Conservation (phyloP, 2,888 invertebrate species). For the Anthophora plumipes region DNA sequence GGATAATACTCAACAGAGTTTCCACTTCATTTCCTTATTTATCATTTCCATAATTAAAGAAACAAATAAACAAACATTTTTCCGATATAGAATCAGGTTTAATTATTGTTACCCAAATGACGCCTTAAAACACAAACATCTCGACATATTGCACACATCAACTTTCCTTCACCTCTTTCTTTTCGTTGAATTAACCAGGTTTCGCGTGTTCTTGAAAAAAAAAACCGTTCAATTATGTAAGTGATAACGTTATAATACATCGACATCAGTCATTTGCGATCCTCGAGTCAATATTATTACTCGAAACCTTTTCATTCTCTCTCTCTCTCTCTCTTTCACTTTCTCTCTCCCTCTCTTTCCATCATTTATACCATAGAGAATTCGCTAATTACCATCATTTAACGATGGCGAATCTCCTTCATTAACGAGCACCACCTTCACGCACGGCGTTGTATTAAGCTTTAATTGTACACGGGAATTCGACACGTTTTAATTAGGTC, state of each 20-base stretch:
- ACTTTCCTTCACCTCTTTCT: not conserved
- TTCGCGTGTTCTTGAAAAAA: conserved; percentile 13
- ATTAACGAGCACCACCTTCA: conserved; percentile 30
- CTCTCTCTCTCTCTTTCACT: not conserved
- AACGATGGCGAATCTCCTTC: conserved; percentile 39
- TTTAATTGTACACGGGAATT: conserved; percentile 76
- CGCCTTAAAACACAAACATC: conserved; percentile 3
- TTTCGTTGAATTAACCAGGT: conserved; percentile 35
- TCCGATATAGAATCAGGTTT: no score
- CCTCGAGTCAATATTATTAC: conserved; percentile 21
- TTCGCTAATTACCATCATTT: conserved; percentile 67
- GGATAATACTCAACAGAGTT: no score
- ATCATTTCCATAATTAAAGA: no score
- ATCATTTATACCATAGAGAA: conserved; percentile 23
- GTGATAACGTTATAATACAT: conserved; percentile 42
- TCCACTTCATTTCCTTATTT: no score
- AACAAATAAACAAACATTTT: no score
- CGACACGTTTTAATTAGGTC: conserved; percentile 77
- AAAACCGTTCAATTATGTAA: conserved; percentile 44
- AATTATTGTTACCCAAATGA: conserved; percentile 16
- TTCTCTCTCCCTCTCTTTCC: not conserved
- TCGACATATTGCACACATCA: not conserved
- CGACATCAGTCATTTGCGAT: not conserved
- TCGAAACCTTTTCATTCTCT: conserved; percentile 7
- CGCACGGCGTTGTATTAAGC: conserved; percentile 70